A percentile compares a stretch with the other conserved stretches of the same genome.
These are phyloP conservation scores for Lacanobia oleracea DNA, from an alignment of 2,888 invertebrate species.

Conservation along the genomic window DNA sequence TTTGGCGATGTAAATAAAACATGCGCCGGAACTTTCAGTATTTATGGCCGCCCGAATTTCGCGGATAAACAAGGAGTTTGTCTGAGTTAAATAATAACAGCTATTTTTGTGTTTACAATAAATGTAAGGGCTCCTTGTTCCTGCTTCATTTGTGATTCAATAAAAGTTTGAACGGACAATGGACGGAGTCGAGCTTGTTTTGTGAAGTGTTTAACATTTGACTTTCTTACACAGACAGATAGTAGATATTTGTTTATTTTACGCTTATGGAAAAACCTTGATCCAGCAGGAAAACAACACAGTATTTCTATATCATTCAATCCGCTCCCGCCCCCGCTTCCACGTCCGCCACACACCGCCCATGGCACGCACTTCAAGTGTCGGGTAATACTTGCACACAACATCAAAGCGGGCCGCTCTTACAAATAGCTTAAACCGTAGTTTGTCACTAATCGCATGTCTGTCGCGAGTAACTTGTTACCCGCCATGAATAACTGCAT, in stretches of 20 bases:
- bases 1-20: conserved; percentile 61
- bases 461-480: conserved; percentile 42
- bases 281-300: background rate
- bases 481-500: conserved; percentile 21
- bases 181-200: background rate
- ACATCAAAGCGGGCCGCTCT: conserved; percentile 32
- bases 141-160: conserved; percentile 31
- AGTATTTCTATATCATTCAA: background rate
- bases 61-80: conserved; percentile 47
- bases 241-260: background rate
- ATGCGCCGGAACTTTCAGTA: conserved; percentile 54
- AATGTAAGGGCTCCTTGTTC: conserved; percentile 24
- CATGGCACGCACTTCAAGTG: conserved; percentile 4
- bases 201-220: background rate
- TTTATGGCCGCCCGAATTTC: conserved; percentile 48
- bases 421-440: conserved; percentile 56
- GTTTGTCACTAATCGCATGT: conserved; percentile 57
- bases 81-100: conserved; percentile 55
- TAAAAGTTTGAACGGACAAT: conserved; percentile 23
- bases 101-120: conserved; percentile 52
- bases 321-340: background rate
- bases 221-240: background rate
- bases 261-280: background rate
- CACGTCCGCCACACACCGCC: background rate
- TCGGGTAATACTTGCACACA: conserved; percentile 41